Conservation (phyloP, 2,797 vertebrate genomes). For the Liparis tanakae region DNA sequence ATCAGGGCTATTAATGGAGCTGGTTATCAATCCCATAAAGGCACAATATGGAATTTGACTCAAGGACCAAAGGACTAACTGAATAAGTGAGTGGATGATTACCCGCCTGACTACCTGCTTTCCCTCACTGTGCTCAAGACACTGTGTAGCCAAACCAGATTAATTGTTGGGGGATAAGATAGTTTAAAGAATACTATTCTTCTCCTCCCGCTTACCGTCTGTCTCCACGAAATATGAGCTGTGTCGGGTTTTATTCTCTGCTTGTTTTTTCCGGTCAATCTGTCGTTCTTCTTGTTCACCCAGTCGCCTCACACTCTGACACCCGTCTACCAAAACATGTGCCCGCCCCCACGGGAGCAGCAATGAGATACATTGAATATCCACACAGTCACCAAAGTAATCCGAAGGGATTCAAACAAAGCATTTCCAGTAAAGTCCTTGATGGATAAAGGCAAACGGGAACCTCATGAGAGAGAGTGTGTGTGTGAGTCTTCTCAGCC, state of each 20-base stretch:
- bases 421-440: not conserved
- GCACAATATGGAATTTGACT: slow-evolving; percentile 42
- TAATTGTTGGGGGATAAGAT: not conserved
- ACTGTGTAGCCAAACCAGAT: not conserved
- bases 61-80: slow-evolving; percentile 36
- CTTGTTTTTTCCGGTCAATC: slow-evolving; percentile 15
- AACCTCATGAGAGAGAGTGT: slow-evolving; percentile 24
- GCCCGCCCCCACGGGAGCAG: slow-evolving; percentile 11
- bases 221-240: slow-evolving; percentile 18
- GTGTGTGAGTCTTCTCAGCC: slow-evolving; percentile 37
- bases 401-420: not conserved
- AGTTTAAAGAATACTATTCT: not conserved
- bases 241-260: slow-evolving; percentile 15
- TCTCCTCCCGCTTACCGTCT: slow-evolving; percentile 51
- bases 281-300: slow-evolving; percentile 24
- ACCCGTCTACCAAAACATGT: slow-evolving; percentile 21
- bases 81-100: slow-evolving; percentile 40
- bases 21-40: slow-evolving; percentile 27
- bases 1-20: slow-evolving; percentile 60
- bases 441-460: slow-evolving; percentile 1
- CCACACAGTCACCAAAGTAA: not conserved
- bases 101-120: not conserved
- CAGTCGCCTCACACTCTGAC: slow-evolving; percentile 27
- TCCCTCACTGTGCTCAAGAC: slow-evolving; percentile 1
- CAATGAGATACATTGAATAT: not conserved